These are phyloP conservation scores for Habropoda laboriosa DNA, from an alignment of 1,140 invertebrate genomes.

Conservation along the genomic window DNA sequence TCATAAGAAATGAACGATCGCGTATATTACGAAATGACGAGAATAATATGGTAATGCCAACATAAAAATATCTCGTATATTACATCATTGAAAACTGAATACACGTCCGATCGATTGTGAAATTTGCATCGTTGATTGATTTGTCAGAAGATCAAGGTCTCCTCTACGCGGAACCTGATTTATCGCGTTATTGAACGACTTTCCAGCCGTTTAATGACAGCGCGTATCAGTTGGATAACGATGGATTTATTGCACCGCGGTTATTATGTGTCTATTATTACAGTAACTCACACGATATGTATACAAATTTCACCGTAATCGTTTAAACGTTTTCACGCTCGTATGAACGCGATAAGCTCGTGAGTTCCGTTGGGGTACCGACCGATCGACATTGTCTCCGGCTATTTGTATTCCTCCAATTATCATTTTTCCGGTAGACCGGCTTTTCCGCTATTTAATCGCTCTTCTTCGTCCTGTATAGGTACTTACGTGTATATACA, in stretches of 20 bases:
- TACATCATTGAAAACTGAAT: not conserved
- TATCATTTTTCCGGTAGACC: not conserved
- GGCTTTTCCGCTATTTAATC: too few species aligned
- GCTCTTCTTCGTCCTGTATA: too few species aligned
- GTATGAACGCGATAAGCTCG: slow-evolving; percentile 12
- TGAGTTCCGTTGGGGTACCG: not conserved
- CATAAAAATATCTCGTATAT: too few species aligned
- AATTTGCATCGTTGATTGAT: not conserved
- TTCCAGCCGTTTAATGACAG: not conserved
- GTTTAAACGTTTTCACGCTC: slow-evolving; percentile 1
- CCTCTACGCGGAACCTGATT: not conserved
- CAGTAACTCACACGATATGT: not conserved
- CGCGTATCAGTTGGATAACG: not conserved
- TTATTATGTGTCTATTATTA: not conserved
- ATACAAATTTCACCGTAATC: not conserved
- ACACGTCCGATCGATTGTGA: not conserved
- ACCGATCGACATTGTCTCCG: not conserved
- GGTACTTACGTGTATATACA: too few species aligned
- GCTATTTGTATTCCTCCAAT: not conserved
- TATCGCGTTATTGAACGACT: not conserved
- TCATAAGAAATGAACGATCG: too few species aligned
- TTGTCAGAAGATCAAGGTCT: not conserved
- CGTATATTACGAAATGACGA: too few species aligned
- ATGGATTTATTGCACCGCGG: not conserved
- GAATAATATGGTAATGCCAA: too few species aligned